Conservation (phyloP, 2,888 invertebrate species). For the Nymphalis polychloros region DNA sequence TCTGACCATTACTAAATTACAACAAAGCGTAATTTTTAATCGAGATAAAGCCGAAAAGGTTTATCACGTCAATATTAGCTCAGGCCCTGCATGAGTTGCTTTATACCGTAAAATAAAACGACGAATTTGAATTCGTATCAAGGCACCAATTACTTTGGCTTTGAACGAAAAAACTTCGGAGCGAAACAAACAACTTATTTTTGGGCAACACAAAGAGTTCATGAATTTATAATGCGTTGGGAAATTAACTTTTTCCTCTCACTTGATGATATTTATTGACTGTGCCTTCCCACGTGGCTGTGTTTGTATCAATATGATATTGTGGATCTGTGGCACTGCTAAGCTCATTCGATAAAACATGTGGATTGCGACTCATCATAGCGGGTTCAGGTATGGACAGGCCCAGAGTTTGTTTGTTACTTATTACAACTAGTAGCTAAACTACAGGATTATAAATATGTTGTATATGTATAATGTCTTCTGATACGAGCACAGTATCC, state of each 20-base stretch:
- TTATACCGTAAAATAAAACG: constrained; percentile 36
- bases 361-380: too few species aligned
- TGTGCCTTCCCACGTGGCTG: constrained; percentile 3
- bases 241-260: constrained; percentile 74
- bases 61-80: constrained; percentile 33
- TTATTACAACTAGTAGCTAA: too few species aligned
- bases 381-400: too few species aligned
- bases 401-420: too few species aligned
- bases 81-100: constrained; percentile 28
- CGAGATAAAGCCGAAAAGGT: constrained; percentile 28
- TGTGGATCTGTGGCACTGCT: too few species aligned
- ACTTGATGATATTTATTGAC: constrained; percentile 39
- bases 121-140: constrained; percentile 46
- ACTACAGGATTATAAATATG: too few species aligned
- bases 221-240: constrained; percentile 75
- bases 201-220: constrained; percentile 66
- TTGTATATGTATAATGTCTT: too few species aligned
- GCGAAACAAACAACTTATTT: constrained; percentile 74
- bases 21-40: constrained; percentile 19
- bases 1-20: neutral
- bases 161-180: constrained; percentile 41
- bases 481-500: too few species aligned
- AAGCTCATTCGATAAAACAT: too few species aligned
- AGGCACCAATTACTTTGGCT: constrained; percentile 47
- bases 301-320: neutral